Evolutionary conservation across 2,113 vertebrate species (phyloP).

Genomic region (Microcebus ravelobensis): DNA sequence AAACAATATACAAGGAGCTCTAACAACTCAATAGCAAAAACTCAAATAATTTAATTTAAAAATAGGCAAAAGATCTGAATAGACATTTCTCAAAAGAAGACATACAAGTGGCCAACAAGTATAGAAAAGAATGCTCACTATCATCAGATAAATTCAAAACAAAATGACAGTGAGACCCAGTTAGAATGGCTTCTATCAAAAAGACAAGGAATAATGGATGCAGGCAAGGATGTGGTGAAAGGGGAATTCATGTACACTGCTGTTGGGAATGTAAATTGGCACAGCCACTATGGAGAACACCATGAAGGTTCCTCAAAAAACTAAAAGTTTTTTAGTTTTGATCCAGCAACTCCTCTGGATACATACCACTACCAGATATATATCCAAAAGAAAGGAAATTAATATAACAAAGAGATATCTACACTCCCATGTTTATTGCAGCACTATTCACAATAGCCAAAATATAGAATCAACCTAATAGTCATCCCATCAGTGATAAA

Average conservation of each 20-base stretch:
- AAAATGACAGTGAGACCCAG: background rate
- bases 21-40: background rate
- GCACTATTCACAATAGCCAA: background rate
- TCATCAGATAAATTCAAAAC: background rate
- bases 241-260: background rate
- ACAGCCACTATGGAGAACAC: background rate
- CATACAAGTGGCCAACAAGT: background rate
- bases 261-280: background rate
- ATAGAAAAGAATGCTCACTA: background rate
- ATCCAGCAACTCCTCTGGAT: background rate
- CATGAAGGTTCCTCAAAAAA: background rate
- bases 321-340: background rate
- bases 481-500: background rate
- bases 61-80: background rate
- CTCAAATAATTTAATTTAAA: background rate
- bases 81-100: background rate
- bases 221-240: background rate
- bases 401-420: background rate
- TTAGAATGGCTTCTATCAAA: background rate
- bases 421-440: background rate
- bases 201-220: background rate
- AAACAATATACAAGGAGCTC: background rate
- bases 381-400: background rate
- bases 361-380: background rate
- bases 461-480: background rate